Evolutionary conservation across 1,140 invertebrate species (phyloP), one percentile per base, ranked within the genome.

Genomic region (Plutomurus gul): DNA sequence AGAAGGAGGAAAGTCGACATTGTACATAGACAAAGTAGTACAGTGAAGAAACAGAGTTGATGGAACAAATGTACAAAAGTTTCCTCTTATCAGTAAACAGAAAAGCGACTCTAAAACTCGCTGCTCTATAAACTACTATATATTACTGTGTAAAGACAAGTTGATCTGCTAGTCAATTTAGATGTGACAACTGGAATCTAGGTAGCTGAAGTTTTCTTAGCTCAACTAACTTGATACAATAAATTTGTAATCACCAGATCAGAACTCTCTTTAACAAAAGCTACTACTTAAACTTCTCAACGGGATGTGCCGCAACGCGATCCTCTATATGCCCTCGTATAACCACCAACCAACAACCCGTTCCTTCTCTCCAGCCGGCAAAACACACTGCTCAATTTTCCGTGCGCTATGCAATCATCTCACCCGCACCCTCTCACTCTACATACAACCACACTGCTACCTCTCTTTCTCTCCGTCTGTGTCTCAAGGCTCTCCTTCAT

Each of bases 241-340:
- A 83, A 83, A 81, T 81, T 81, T 81, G 77, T 83, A 83, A 83
- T 83, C 82, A 80, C 77, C 18, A 79, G 81, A 79, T 82, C 77
- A 76, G 22, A 65, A 65, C 56, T 65, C 56, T 65, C 56, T 65
- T 65, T 65, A 65, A 65, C 56, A 65, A 65, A 65, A 65, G 56
- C 56, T 65, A 65, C 56, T 65, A 65, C 56, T 65, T 65, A 65
- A 65, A 65, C 56, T 65, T 65, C 56, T 65, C 56, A 65, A 65
- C 56, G 56, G 27, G 56, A 65, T 65, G 56, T 65, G 56, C 56
- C 18, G 20, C 56, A 65, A 27, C 16, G 25, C 56, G 30, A 33
- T 65, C 27, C 56, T 33, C 30, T 65, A 65, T 65, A 43, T 13
- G n/a, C n/a, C n/a, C n/a, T n/a, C n/a, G n/a, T n/a, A 43, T 43